Base-by-base conservation (phyloP, 2,797 vertebrate species). In the Neomorphus geoffroyi region DNA sequence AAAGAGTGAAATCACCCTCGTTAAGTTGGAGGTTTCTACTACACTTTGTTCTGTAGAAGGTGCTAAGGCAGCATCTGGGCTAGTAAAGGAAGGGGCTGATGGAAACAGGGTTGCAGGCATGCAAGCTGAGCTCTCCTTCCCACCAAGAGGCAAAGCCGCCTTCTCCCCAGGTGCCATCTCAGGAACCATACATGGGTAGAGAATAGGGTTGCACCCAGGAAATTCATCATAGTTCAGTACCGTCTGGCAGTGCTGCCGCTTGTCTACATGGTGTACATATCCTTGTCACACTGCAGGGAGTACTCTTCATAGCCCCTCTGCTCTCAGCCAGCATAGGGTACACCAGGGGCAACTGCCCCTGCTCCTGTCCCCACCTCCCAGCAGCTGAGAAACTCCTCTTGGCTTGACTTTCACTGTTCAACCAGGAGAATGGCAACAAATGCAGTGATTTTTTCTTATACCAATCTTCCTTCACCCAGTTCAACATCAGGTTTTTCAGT, bases 61-160 rank as follows among this genome's bases (percentile, higher is more conserved):
- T 0, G 2, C 5, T 37, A 39, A 33, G 37, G 16, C 2, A 2
- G 14, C 1, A 0, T 28, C 41, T 3, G 1, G 11, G 19, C 7
- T 18, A 23, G 26, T 18, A 37, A 33, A 61, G 27, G 17, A 24
- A 62, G 41, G 12, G 13, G 65, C 15, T 30, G 19, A 48, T 13
- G 7, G 24, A 37, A 60, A 30, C 5, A 15, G 13, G n/a, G 18
- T 67, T 13, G 2, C 0, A 10, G 7, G 39, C 14, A 19, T 1
- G 0, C 0, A 1, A 58, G n/a, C 53, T n/a, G 27, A 72, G 33
- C 23, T 50, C 32, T 78, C 46, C 41, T 39, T 70, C 46, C 26
- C 26, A 9, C 8, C n/a, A n/a, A 77, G n/a, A 8, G 50, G 24
- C 50, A 48, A 0, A 1, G 54, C 23, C 3, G 1, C 32, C 27